A percentile compares a stretch with the other conserved stretches of the same genome.
phyloP scores from a whole-genome alignment of 2,888 invertebrate species.

The Cephus runcator region DNA sequence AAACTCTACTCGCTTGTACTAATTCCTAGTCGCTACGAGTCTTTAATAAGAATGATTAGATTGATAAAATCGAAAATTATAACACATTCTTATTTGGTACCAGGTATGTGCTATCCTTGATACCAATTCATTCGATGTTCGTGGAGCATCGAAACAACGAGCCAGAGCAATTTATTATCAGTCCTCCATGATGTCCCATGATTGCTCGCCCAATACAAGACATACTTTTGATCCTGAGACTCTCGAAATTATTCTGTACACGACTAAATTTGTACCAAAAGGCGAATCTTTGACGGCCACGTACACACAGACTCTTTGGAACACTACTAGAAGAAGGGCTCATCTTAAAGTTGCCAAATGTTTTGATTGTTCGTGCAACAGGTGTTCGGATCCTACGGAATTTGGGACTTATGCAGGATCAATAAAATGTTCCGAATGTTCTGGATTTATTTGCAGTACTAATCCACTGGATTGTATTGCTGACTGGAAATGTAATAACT shows the following conservation, averaged over 20 bases:
- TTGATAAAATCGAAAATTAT: not conserved
- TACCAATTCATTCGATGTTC: constrained; percentile 78
- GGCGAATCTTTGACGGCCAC: constrained; percentile 76
- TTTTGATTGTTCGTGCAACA: constrained; percentile 75
- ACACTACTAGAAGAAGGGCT: constrained; percentile 74
- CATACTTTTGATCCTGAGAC: constrained; percentile 74
- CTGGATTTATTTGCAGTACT: constrained; percentile 70
- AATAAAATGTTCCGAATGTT: constrained; percentile 74
- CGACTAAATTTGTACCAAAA: constrained; percentile 74
- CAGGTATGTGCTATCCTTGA: constrained; percentile 74
- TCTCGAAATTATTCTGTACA: constrained; percentile 72
- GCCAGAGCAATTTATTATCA: constrained; percentile 73
- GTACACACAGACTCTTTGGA: constrained; percentile 78
- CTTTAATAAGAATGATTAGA: not conserved
- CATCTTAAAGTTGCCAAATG: constrained; percentile 74
- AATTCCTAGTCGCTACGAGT: not conserved
- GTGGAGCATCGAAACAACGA: constrained; percentile 54
- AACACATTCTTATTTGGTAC: not conserved
- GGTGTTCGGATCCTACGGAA: constrained; percentile 79
- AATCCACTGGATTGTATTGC: constrained; percentile 72
- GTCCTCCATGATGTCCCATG: constrained; percentile 78
- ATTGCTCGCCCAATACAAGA: constrained; percentile 78
- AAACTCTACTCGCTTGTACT: not conserved
- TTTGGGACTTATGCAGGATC: constrained; percentile 73
- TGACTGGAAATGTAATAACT: constrained; percentile 75